Conservation (phyloP, 2,113 vertebrate genomes). For the Hirundichthys speculiger region DNA sequence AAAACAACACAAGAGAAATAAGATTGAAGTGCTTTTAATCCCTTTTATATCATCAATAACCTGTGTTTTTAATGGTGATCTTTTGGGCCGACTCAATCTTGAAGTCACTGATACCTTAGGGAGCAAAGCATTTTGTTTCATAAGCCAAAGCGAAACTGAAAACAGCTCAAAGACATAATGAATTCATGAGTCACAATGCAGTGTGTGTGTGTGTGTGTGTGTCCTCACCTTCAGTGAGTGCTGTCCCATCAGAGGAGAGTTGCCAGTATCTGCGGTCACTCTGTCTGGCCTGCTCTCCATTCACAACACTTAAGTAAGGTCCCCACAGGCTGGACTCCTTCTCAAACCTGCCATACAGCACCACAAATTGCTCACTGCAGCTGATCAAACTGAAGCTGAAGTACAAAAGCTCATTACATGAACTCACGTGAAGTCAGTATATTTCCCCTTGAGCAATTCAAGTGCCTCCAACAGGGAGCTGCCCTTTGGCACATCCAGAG, state of each 20-base stretch:
- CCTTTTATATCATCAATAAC: conserved; percentile 60
- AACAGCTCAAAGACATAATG: not conserved
- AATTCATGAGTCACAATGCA: not conserved
- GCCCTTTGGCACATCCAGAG: conserved; percentile 44
- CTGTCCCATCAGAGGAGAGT: conserved; percentile 68
- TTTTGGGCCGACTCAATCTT: conserved; percentile 77
- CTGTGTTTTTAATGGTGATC: conserved; percentile 82
- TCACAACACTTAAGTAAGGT: conserved; percentile 84
- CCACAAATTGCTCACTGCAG: not conserved
- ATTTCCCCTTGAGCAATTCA: conserved; percentile 54
- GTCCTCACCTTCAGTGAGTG: conserved; percentile 84
- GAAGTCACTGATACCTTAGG: conserved; percentile 87
- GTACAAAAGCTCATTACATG: not conserved
- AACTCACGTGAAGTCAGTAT: conserved; percentile 83
- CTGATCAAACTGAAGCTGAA: not conserved
- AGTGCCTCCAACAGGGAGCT: conserved; percentile 85
- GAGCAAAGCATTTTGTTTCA: conserved; percentile 8
- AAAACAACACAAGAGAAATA: not conserved
- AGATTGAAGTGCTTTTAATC: not conserved
- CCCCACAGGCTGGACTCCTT: conserved; percentile 84
- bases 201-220: not conserved
- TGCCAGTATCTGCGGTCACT: conserved; percentile 87
- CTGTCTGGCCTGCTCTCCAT: conserved; percentile 78
- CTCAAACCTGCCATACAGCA: conserved; percentile 80
- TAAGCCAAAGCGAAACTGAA: not conserved